Conservation (phyloP, 1,140 invertebrate species). For the Drosophila arawakana region DNA sequence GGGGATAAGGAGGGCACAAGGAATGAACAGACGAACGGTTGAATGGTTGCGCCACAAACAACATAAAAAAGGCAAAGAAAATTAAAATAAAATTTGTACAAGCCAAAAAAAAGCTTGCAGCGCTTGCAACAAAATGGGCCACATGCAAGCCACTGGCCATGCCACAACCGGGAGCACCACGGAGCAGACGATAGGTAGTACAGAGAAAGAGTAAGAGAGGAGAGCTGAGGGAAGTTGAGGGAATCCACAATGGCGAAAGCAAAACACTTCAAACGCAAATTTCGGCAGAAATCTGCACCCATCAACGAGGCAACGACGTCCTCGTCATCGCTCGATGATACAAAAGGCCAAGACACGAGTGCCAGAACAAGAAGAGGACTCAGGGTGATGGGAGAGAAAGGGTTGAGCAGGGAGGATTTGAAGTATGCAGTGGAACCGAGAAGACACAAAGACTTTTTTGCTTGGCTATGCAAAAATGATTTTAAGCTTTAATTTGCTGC, state of each 20-base stretch:
- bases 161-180: constrained; percentile 13
- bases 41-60: constrained; percentile 27
- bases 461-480: constrained; percentile 76
- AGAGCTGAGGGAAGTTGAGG: not conserved
- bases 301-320: constrained; percentile 68
- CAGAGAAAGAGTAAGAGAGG: not conserved
- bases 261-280: constrained; percentile 79
- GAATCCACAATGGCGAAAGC: constrained; percentile 43
- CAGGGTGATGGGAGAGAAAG: not conserved
- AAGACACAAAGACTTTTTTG: constrained; percentile 12
- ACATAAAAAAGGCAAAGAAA: constrained; percentile 25
- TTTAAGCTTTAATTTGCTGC: constrained; percentile 79
- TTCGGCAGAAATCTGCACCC: constrained; percentile 84
- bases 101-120: constrained; percentile 13
- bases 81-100: constrained; percentile 67
- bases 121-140: constrained; percentile 44
- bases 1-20: not conserved
- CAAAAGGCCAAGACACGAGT: constrained; percentile 61
- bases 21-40: constrained; percentile 30
- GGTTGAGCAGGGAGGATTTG: not conserved
- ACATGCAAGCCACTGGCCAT: constrained; percentile 26
- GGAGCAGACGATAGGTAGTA: not conserved
- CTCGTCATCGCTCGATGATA: constrained; percentile 62
- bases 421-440: not conserved
- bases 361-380: constrained; percentile 19